Evolutionary conservation across 1,140 invertebrate genomes (phyloP).

Genomic region (Sycobia sp.): DNA sequence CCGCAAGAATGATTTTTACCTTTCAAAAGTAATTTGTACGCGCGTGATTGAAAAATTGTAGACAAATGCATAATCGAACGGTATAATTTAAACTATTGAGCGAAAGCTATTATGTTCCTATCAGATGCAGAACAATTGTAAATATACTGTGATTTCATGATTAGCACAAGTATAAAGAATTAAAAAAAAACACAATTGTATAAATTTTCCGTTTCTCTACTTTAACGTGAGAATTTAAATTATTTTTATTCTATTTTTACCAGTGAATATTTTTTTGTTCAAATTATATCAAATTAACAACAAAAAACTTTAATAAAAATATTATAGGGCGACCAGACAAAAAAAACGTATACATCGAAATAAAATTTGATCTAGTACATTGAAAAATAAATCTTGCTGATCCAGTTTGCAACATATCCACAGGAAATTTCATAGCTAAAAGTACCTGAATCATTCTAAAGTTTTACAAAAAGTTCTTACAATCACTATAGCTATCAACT

Average conservation of each 20-base stretch:
- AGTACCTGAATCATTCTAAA: slow-evolving; percentile 35
- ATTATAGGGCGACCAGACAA: not conserved
- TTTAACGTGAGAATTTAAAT: too few relatives aligned
- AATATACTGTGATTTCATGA: slow-evolving; percentile 17
- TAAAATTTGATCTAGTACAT: slow-evolving; percentile 6
- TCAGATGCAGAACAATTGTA: slow-evolving; percentile 31
- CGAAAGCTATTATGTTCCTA: slow-evolving; percentile 33
- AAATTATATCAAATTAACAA: too few relatives aligned
- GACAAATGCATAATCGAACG: slow-evolving; percentile 34
- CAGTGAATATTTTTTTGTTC: not conserved
- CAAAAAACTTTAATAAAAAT: not conserved
- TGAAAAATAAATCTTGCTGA: slow-evolving; percentile 7
- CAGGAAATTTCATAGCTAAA: slow-evolving; percentile 31
- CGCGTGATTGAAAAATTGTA: slow-evolving; percentile 21
- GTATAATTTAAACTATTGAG: slow-evolving; percentile 29
- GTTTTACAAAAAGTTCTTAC: slow-evolving; percentile 10
- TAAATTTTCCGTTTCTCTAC: too few relatives aligned
- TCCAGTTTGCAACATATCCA: slow-evolving; percentile 23
- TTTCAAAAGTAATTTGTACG: slow-evolving; percentile 13
- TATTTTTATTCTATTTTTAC: too few relatives aligned
- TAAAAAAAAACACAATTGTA: too few relatives aligned
- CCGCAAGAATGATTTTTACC: slow-evolving; percentile 5
- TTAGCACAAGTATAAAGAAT: not conserved
- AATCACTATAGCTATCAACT: slow-evolving; percentile 12
- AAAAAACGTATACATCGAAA: slow-evolving; percentile 16